Evolutionary conservation across 1,140 invertebrate genomes (phyloP).

Genomic region (Drosophila pseudoananassae): DNA sequence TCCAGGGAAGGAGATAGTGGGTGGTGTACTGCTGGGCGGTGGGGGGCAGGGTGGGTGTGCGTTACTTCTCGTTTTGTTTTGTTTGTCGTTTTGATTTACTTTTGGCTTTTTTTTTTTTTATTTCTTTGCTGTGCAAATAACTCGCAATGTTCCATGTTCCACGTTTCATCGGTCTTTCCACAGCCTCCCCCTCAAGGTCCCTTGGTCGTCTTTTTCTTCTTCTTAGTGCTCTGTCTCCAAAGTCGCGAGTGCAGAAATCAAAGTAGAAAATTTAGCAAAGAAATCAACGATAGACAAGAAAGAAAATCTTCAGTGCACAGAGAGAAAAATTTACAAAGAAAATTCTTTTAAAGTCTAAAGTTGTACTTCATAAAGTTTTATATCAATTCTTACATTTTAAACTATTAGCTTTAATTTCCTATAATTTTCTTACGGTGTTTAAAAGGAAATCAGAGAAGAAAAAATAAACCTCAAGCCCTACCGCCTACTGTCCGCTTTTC

Average conservation of each 20-base stretch:
- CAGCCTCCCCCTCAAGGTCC: conserved; percentile 3
- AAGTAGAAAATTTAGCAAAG: conserved; percentile 42
- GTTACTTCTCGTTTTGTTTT: conserved; percentile 71
- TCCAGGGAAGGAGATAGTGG: not conserved
- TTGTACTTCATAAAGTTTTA: too few species aligned
- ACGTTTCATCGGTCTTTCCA: conserved; percentile 34
- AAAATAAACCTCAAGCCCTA: conserved; percentile 1
- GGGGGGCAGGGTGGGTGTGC: conserved; percentile 10
- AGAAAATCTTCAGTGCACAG: conserved; percentile 6
- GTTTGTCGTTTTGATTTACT: conserved; percentile 79
- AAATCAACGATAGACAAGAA: conserved; percentile 5
- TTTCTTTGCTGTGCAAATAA: conserved; percentile 71
- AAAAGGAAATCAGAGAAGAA: not conserved
- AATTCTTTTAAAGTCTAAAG: too few species aligned
- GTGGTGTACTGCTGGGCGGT: not conserved
- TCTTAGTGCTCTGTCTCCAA: conserved; percentile 22
- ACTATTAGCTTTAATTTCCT: not conserved
- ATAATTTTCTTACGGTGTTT: not conserved
- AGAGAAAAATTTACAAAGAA: too few species aligned
- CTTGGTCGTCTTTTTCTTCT: not conserved
- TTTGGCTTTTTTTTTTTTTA: conserved; percentile 46
- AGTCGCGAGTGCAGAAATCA: conserved; percentile 44
- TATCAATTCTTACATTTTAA: not conserved
- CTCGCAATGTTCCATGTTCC: conserved; percentile 38
- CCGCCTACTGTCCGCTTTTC: not conserved